Evolutionary conservation across 2,888 invertebrate species (phyloP).

Genomic region (Pachydiplax longipennis): DNA sequence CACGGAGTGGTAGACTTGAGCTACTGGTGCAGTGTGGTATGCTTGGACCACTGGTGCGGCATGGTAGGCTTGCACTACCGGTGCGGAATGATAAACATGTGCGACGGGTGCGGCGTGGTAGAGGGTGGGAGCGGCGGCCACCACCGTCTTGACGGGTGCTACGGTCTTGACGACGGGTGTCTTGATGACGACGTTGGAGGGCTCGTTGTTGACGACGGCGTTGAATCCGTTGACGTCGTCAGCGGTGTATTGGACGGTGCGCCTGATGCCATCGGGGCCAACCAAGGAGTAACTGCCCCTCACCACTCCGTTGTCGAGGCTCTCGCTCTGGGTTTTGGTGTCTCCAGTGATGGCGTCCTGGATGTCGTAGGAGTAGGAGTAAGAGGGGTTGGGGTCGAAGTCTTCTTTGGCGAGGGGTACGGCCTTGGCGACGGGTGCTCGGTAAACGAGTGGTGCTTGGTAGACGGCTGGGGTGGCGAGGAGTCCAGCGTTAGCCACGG

Average conservation of each 20-base stretch:
- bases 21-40: not conserved
- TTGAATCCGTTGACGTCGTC: conserved; percentile 46
- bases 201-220: conserved; percentile 22
- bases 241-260: conserved; percentile 48
- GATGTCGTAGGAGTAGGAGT: conserved; percentile 38
- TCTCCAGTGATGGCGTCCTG: conserved; percentile 25
- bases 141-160: conserved; percentile 26
- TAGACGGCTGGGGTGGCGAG: conserved; percentile 55
- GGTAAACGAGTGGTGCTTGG: conserved; percentile 47
- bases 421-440: conserved; percentile 49
- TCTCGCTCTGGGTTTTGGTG: conserved; percentile 35
- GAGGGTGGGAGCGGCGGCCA: not conserved
- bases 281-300: conserved; percentile 31
- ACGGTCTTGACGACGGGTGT: conserved; percentile 52
- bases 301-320: conserved; percentile 31
- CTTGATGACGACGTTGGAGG: not conserved
- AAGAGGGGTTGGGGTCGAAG: conserved; percentile 38
- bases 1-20: not conserved
- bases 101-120: conserved; percentile 48
- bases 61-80: conserved; percentile 50
- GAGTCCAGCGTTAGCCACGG: conserved; percentile 69
- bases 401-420: conserved; percentile 47
- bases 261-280: conserved; percentile 48
- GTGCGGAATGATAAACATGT: conserved; percentile 56
- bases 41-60: not conserved